Evolutionary conservation across 1,140 invertebrate species (phyloP), one percentile per base, ranked within the genome.

Genomic region (Tenebrio molitor): DNA sequence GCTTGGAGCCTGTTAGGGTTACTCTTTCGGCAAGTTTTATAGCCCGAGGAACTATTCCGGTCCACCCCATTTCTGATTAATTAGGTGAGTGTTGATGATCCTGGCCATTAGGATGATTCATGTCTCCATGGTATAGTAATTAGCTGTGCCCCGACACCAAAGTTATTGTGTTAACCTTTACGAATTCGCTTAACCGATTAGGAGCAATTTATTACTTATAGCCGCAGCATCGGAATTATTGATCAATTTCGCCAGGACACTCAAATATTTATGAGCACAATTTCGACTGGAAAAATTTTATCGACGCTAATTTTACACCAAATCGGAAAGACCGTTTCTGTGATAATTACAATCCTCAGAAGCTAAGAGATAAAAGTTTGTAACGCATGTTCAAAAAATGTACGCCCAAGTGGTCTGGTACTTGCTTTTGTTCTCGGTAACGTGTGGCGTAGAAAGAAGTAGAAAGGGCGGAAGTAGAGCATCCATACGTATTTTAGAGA

Each of bases 41-140:
- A 17, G 50, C 50, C 23, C 21, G 50, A 58, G 50, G 50, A 58
- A 58, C 50, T 25, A 12, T 58, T 58, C 23, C 62, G 39, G 62
- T 65, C 34, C 62, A 65, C 62, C 50, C 50, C 50, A 21, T 42
- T 65, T 53, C 64, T 74, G 73, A 74, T 74, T 74, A 74, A 74
- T 74, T 74, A 74, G 73, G 73, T 71, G 69, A 74, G 73, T 74
- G 73, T 67, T 74, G 69, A 74, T 74, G 73, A 74, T 74, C 69
- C 66, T 39, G 53, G 69, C 71, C 73, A 74, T 74, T 74, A 74
- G 69, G 73, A 71, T 74, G 73, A 74, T 74, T 74, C 73, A 74
- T 74, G 73, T 74, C 69, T 66, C 69, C 69, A 58, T 68, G 69
- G 50, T 66, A 41, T 68, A 42, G 73, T 74, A 74, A 74, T 74